Evolutionary conservation across 2,888 invertebrate species (phyloP).

Genomic region (Oligia fasciuncula): DNA sequence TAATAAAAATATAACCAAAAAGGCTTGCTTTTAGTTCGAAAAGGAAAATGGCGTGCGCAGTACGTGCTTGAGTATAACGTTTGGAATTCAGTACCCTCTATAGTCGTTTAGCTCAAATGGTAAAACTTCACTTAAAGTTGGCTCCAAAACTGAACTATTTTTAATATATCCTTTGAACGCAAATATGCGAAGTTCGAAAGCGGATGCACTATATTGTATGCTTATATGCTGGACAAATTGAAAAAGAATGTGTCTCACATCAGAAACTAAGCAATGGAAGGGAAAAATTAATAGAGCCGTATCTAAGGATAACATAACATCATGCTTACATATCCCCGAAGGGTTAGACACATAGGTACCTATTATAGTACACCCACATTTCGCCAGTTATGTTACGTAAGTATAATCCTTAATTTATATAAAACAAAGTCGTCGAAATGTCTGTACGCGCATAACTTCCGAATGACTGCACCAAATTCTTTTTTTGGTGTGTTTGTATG

Average conservation of each 20-base stretch:
- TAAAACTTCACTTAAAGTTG: conserved; percentile 27
- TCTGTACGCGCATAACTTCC: no score
- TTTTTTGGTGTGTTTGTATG: no score
- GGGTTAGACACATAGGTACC: background rate
- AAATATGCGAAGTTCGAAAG: background rate
- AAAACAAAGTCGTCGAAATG: no score
- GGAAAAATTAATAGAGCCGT: background rate
- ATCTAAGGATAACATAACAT: background rate
- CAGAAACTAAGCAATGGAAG: background rate
- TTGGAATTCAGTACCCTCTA: conserved; percentile 26
- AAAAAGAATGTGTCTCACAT: background rate
- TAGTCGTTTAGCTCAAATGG: conserved; percentile 34
- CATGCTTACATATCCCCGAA: background rate
- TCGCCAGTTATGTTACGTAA: no score
- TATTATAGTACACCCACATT: no score
- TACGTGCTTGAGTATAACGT: conserved; percentile 23
- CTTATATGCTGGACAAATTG: background rate
- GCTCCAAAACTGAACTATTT: conserved; percentile 39
- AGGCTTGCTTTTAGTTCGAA: conserved; percentile 15
- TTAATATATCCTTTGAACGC: conserved; percentile 36
- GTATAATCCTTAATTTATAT: no score
- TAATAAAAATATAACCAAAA: conserved; percentile 21
- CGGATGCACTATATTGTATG: background rate
- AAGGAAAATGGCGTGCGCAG: conserved; percentile 26
- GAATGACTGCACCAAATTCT: no score